Evolutionary conservation across 2,113 vertebrate species (phyloP), one percentile per base, ranked within the genome.

Genomic region (Entelurus aequoreus): DNA sequence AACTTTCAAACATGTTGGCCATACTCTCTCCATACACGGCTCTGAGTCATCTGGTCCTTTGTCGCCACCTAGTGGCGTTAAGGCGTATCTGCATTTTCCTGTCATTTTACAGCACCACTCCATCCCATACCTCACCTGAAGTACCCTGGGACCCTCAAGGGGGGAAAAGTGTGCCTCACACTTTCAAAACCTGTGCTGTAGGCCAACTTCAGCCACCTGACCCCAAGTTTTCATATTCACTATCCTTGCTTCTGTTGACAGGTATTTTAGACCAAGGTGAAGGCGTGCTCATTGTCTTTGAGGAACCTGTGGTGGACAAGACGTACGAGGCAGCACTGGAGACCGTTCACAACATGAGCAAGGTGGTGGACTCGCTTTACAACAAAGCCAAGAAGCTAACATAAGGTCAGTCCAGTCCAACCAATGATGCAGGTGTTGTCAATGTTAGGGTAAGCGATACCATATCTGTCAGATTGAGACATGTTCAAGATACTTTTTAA

Each of bases 341-440:
- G 89, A 97, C 94, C 51, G 94, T 98, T 77, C 95, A 97, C 86
- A 97, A 96, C 77, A 96, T 98, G 95, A 97, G 95, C 79, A 98
- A 95, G 93, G 95, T 97, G 88, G 95, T 98, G 75, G 95, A 98
- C 91, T 95, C 95, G 1, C 94, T 98, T 80, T 98, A 98, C 93
- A 98, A 95, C 93, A 98, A 98, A 93, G 95, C 95, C 88, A 98
- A 98, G 92, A 98, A 96, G 81, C 88, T 98, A 47, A 94, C 95
- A 94, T 98, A 98, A 82, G 93, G 94, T 95, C 73, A 91, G 93
- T 28, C 4, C 10, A 5, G 9, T 21, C 13, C 11, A 55, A 10
- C 1, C 54, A 15, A 40, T 38, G 8, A 13, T 21, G 6, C 7
- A n/a, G 8, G 36, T 13, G 53, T 38, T 12, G 6, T 55, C 35